Base-by-base conservation (phyloP, 1,140 invertebrate genomes). In the Danaus plexippus region DNA sequence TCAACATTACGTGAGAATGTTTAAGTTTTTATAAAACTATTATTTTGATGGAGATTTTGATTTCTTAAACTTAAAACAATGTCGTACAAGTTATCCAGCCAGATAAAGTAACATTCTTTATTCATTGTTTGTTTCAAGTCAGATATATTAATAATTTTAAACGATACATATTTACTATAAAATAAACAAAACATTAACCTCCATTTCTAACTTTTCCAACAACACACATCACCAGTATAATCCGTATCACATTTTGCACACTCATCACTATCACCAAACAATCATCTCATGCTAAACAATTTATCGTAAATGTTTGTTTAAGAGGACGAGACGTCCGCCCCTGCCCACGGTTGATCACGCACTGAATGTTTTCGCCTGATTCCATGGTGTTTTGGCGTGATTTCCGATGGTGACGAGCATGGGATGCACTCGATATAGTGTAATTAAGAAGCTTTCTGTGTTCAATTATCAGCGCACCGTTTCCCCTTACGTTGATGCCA, bases 171-270 rank as follows among this genome's bases (percentile, higher is more conserved):
- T 2, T 15, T 15, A 11, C 5, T 53, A 4, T 10, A 52, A 43
- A 8, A 45, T 43, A 41, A 49, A 40, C n/a, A 56, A 32, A 32
- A 54, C n/a, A 10, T 9, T 68, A 59, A 81, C 78, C 73, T 67
- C 73, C 76, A 78, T 83, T 83, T 57, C 61, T 69, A 44, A 79
- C 75, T 61, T 61, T 71, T 44, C 72, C 72, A 9, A 72, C 46
- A 48, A 76, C 62, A 12, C 69, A 59, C 52, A 78, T 52, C 48
- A 76, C 51, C 49, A 79, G 57, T 32, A 69, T 53, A 60, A 78
- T 70, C 52, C 63, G 55, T 57, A 71, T 69, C 54, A 65, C 57
- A 69, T 69, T 65, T 63, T 54, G 50, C 54, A 69, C 52, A 69
- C 67, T 72, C 80, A 83, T 83, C 67, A 80, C 76, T 80, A 60